Percentiles rank a stretch among this genome's conserved stretches.
These are phyloP conservation scores for Macrophya alboannulata DNA, from an alignment of 2,888 invertebrate genomes.

Conservation along the genomic window DNA sequence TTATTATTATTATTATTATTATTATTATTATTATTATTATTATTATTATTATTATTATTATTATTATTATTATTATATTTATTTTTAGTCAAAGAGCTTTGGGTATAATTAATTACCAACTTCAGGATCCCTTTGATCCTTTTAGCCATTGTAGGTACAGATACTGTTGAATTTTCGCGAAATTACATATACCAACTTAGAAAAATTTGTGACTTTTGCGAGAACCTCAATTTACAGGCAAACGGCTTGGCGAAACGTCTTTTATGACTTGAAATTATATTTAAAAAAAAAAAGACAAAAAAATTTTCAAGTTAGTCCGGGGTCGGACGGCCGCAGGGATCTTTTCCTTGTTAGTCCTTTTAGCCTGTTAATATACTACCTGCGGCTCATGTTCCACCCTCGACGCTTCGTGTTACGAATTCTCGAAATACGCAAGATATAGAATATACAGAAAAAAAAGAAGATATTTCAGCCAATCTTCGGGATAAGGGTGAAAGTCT, in stretches of 20 bases:
- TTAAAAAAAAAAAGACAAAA: not conserved
- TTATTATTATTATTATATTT: not conserved
- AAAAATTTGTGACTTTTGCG: conserved; percentile 1
- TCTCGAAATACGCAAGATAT: not conserved
- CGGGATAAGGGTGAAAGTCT: too few species aligned
- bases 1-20: not conserved
- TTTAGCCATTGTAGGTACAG: not conserved
- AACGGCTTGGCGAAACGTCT: not conserved
- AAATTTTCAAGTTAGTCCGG: not conserved
- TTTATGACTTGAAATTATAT: conserved; percentile 3
- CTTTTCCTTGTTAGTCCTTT: not conserved
- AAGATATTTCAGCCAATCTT: too few species aligned
- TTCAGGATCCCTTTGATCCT: not conserved
- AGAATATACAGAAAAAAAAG: not conserved
- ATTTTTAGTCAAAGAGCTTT: not conserved
- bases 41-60: not conserved
- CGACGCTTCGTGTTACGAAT: not conserved
- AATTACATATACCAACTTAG: not conserved
- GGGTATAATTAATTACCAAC: not conserved
- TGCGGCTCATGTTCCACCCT: not conserved
- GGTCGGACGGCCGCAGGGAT: not conserved
- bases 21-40: not conserved
- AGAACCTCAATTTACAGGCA: not conserved
- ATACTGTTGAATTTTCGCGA: not conserved
- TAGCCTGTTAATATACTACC: not conserved